Evolutionary conservation across 2,113 vertebrate species (phyloP), one percentile per base, ranked within the genome.

Genomic region (Percina caprodes): DNA sequence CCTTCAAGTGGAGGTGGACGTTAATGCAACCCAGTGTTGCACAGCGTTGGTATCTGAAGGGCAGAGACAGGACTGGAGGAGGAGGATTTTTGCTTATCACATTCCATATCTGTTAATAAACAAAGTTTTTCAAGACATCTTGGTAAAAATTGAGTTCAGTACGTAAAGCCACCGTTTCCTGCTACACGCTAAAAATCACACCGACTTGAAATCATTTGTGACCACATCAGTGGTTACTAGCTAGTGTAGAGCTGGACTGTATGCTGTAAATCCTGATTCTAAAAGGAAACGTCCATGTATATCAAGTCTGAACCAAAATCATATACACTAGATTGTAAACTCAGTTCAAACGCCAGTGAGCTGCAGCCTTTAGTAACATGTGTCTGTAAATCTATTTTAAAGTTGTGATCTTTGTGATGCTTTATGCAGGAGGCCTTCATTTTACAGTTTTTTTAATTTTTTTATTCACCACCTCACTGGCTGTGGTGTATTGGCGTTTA

Each of bases 61-160:
- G 48, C 30, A 59, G 15, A 72, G 70, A 48, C 6, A 3, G 56
- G 14, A n/a, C 7, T 11, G 68, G 18, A 62, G 66, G 62, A 65
- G 66, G 33, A 51, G 51, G 58, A 62, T 33, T 49, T 73, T 69
- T 13, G 23, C 24, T 72, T 39, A 13, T 24, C 5, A 30, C 62
- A 81, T 85, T 83, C 26, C 69, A 82, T 54, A 54, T 79, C 46
- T 80, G 68, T 8, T 39, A 21, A 66, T 19, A 46, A 49, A 61
- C n/a, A 62, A 62, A 3, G 52, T 70, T 69, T 45, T 19, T 30
- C 45, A 4, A 52, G n/a, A 49, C 33, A 8, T 35, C 1, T 2
- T 13, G 21, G 62, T 26, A 39, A 33, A 67, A 63, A 3, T 1
- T 39, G 13, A 12, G 3, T 8, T 7, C 42, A 30, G 2, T 30